Base-by-base conservation (phyloP, 1,140 invertebrate genomes). In the Rhyzopertha dominica region DNA sequence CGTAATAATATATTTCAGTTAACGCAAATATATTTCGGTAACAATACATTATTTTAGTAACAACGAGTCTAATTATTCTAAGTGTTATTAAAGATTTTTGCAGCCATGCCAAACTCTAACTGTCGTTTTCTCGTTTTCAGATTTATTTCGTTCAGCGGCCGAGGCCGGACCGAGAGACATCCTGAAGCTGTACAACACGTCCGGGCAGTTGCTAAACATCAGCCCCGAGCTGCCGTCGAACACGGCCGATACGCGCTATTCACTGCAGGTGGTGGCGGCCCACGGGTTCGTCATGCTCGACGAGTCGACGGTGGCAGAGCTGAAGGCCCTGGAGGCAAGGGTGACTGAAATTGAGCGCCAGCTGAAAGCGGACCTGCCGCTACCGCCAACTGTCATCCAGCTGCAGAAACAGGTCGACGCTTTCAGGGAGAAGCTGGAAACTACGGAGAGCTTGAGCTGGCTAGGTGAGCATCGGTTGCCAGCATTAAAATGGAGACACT, bases 361-460 rank as follows among this genome's bases (percentile, higher is more conserved):
- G 58, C 67, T 84, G 14, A 69, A 73, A 39, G 68, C 70, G 13
- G 71, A 76, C 25, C 61, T 68, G 31, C 70, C 71, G 24, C 61
- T 75, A 23, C 76, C 74, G 1, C 68, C 75, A 3, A 66, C 69
- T 29, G 73, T 85, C 13, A 62, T 72, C 41, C 79, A 83, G 47
- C 72, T 85, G 16, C 76, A 80, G 57, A 63, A 64, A 24, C 78
- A 82, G 61, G 78, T 84, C 14, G 77, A 82, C 48, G 67, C 69
- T 26, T 80, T 85, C 54, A 74, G 76, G 51, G 73, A 76, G 49
- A 82, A 81, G 61, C 66, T 84, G 41, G 80, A 85, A 63, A 81
- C 79, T 28, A 75, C 80, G 17, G 80, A 83, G 54, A 79, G 80
- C 59, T 71, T 85, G 42, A 83, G 79, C 58, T 84, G 82, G 81